A percentile compares a stretch with the other conserved stretches of the same genome.
These are phyloP conservation scores for Dendrolimus pini DNA, from an alignment of 2,888 invertebrate genomes.

Conservation along the genomic window DNA sequence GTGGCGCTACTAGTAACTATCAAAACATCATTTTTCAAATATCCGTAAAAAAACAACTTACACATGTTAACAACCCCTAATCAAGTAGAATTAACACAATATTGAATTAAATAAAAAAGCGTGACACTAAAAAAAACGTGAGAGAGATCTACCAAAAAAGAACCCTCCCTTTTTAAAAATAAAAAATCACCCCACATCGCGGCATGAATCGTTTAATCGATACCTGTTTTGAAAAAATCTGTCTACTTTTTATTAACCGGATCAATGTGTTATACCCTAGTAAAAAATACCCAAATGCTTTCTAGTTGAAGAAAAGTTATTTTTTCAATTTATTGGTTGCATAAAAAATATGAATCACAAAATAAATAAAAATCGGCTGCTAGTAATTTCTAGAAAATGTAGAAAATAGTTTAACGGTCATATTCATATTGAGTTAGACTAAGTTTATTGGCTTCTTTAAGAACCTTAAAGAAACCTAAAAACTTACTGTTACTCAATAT, in stretches of 20 bases:
- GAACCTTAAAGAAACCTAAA: too few relatives aligned
- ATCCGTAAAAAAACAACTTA: constrained; percentile 26
- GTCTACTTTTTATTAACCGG: constrained; percentile 58
- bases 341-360: too few relatives aligned
- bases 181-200: constrained; percentile 49
- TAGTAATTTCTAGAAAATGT: too few relatives aligned
- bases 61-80: constrained; percentile 60
- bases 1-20: too few relatives aligned
- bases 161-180: constrained; percentile 29
- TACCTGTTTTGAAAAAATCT: constrained; percentile 39
- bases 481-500: too few relatives aligned
- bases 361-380: too few relatives aligned
- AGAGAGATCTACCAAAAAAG: constrained; percentile 61
- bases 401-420: too few relatives aligned
- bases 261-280: constrained; percentile 18
- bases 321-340: too few relatives aligned
- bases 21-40: constrained; percentile 3
- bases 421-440: too few relatives aligned
- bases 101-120: constrained; percentile 28
- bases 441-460: too few relatives aligned
- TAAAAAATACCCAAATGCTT: too few relatives aligned
- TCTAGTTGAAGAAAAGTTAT: too few relatives aligned
- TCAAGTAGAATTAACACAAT: constrained; percentile 51
- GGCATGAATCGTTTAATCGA: constrained; percentile 38
- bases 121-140: constrained; percentile 59